Evolutionary conservation across 53 echinoderm and acorn worm species (phyloP).

Genomic region (Stichopus horrens): DNA sequence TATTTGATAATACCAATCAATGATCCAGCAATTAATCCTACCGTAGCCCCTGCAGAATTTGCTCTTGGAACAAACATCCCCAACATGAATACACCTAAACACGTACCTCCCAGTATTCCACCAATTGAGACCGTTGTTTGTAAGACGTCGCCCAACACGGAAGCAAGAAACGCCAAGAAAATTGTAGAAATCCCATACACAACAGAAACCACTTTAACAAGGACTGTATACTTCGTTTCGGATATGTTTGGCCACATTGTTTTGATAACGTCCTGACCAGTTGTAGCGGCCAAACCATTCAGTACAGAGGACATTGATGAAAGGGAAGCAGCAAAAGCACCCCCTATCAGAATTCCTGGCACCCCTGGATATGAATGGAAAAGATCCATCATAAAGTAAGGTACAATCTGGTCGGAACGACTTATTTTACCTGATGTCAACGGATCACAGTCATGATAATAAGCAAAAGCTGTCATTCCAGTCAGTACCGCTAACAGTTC

Average conservation of each 20-base stretch:
- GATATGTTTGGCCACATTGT: constrained; percentile 22
- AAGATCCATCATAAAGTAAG: constrained; percentile 26
- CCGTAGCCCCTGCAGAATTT: neutral
- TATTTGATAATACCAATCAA: neutral
- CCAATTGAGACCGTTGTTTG: neutral
- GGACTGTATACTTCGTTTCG: neutral
- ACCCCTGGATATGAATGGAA: constrained; percentile 3
- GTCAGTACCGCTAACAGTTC: constrained; percentile 2
- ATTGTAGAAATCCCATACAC: constrained; percentile 8
- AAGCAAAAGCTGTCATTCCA: constrained; percentile 35
- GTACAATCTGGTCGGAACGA: constrained; percentile 25
- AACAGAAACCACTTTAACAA: constrained; percentile 1
- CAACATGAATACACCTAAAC: neutral
- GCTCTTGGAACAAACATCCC: constrained; percentile 16
- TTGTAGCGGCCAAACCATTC: constrained; percentile 10
- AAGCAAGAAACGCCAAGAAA: constrained; percentile 21
- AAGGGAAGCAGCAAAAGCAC: constrained; percentile 23
- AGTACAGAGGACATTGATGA: constrained; percentile 27
- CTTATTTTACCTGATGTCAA: constrained; percentile 9
- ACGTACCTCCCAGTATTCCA: neutral
- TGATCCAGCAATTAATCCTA: neutral
- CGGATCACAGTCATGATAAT: constrained; percentile 27
- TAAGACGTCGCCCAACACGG: constrained; percentile 5
- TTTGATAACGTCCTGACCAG: constrained; percentile 33
- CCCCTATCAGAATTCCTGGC: constrained; percentile 24